Evolutionary conservation across 2,888 invertebrate species (phyloP).

Genomic region (Lumbricus terrestris): DNA sequence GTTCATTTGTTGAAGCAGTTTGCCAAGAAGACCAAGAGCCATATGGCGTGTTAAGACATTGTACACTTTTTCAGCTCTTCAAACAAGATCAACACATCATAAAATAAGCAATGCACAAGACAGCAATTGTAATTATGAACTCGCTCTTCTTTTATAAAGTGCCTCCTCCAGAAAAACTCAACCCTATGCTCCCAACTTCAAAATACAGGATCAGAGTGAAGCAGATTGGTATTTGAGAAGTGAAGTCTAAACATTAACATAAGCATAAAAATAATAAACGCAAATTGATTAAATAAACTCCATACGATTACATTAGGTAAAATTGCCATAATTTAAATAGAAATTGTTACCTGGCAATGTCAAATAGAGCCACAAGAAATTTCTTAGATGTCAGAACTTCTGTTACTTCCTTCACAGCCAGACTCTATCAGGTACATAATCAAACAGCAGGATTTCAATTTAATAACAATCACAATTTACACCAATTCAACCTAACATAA

Average conservation of each 20-base stretch:
- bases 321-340: too few relatives aligned
- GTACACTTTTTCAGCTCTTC: neutral
- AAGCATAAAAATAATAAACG: neutral
- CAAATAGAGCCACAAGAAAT: neutral
- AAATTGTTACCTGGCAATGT: neutral
- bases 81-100: neutral
- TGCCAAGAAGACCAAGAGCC: conserved; percentile 7
- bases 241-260: too few relatives aligned
- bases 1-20: conserved; percentile 15
- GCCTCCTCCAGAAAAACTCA: too few relatives aligned
- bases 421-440: neutral
- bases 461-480: neutral
- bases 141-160: too few relatives aligned
- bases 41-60: neutral
- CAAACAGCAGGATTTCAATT: neutral
- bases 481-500: neutral
- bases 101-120: neutral
- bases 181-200: too few relatives aligned
- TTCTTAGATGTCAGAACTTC: conserved; percentile 4
- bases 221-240: too few relatives aligned
- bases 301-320: neutral
- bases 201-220: too few relatives aligned
- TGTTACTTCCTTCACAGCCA: neutral
- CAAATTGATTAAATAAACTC: neutral
- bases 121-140: too few relatives aligned